phyloP scores from a whole-genome alignment of 2,113 vertebrate species.

The Protobothrops mucrosquamatus region DNA sequence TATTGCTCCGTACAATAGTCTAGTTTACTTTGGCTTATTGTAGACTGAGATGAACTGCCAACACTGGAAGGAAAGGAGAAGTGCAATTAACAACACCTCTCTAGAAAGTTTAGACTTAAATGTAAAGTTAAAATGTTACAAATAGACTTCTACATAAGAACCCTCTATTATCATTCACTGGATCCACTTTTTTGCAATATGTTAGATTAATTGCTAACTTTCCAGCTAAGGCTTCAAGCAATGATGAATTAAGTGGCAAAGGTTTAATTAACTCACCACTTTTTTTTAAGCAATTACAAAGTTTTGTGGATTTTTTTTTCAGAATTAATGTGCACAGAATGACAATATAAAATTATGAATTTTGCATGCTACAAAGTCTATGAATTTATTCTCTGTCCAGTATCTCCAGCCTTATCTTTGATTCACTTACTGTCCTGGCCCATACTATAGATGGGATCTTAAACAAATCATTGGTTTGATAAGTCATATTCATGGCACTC shows the following conservation, averaged over 20 bases:
- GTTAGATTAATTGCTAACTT: conserved; percentile 52
- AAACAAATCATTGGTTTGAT: neutral
- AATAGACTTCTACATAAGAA: conserved; percentile 18
- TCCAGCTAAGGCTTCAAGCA: conserved; percentile 29
- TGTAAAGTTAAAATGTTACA: neutral
- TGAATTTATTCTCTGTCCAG: conserved; percentile 5
- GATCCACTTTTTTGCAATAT: neutral
- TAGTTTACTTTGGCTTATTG: too few relatives aligned
- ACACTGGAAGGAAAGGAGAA: neutral
- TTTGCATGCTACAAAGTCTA: neutral
- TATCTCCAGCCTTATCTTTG: neutral
- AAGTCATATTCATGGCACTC: conserved; percentile 3
- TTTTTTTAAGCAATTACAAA: conserved; percentile 12
- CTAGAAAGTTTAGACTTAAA: neutral
- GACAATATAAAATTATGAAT: conserved; percentile 11
- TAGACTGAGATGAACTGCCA: neutral
- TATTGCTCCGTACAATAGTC: neutral
- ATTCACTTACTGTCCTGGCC: conserved; percentile 26
- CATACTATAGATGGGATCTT: neutral
- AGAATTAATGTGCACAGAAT: neutral
- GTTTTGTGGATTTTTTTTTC: conserved; percentile 34
- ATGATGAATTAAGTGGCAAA: conserved; percentile 55
- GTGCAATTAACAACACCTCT: neutral
- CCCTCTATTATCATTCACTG: conserved; percentile 32
- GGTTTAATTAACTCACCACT: conserved; percentile 60